phyloP scores from a whole-genome alignment of 2,888 invertebrate species.

The Stenodera caucasica region DNA sequence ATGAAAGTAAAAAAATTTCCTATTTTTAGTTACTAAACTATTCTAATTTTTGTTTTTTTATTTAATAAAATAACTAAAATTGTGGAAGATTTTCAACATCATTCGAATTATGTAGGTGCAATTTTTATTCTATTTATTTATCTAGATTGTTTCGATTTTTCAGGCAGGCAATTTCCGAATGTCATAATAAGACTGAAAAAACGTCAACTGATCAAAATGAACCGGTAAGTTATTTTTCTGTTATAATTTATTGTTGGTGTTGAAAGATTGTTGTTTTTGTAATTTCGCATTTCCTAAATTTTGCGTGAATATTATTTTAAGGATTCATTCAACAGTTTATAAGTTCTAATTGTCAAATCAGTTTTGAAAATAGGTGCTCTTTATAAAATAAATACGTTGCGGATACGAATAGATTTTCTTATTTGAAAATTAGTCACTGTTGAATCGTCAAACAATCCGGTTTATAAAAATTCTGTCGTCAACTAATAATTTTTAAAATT shows the following conservation, averaged over 20 bases:
- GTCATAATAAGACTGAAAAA: conserved; percentile 1
- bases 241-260: background rate
- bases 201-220: background rate
- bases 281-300: background rate
- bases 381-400: conserved; percentile 1
- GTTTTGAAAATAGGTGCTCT: background rate
- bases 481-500: no score
- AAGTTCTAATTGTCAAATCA: background rate
- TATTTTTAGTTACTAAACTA: background rate
- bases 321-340: conserved; percentile 1
- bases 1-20: background rate
- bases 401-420: conserved; percentile 5
- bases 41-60: background rate
- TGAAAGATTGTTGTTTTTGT: background rate
- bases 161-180: background rate
- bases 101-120: background rate
- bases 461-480: background rate
- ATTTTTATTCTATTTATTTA: background rate
- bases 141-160: background rate
- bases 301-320: background rate
- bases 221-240: background rate
- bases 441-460: background rate
- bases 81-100: background rate
- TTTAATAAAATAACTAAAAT: background rate
- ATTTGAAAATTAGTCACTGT: background rate